phyloP scores from a whole-genome alignment of 2,113 vertebrate species.

The Sinocyclocheilus anshuiensis region DNA sequence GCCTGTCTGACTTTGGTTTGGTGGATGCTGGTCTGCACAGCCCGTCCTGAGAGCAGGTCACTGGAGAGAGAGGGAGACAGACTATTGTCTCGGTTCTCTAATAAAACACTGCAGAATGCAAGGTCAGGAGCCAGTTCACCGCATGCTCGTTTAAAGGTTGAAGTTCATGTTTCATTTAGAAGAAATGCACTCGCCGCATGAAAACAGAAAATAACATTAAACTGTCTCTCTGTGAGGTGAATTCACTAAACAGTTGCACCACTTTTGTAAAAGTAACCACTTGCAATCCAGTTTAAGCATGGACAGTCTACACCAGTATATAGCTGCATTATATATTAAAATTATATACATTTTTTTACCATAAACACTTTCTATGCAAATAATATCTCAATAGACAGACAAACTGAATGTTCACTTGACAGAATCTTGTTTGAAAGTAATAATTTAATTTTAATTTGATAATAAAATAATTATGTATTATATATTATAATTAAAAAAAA shows the following conservation, averaged over 20 bases:
- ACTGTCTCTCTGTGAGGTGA: neutral
- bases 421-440: too few relatives aligned
- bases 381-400: too few relatives aligned
- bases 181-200: neutral
- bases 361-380: too few relatives aligned
- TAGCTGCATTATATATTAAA: too few relatives aligned
- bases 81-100: constrained; percentile 31
- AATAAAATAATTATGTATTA: too few relatives aligned
- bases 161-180: constrained; percentile 44
- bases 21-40: constrained; percentile 19
- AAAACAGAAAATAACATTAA: constrained; percentile 20
- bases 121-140: constrained; percentile 25
- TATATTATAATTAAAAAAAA: too few relatives aligned
- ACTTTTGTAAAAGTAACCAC: neutral
- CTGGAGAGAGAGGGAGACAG: constrained; percentile 22
- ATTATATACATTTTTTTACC: too few relatives aligned
- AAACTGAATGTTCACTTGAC: too few relatives aligned
- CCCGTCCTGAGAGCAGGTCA: constrained; percentile 40
- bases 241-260: constrained; percentile 2
- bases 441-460: too few relatives aligned
- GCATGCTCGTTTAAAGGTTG: constrained; percentile 29
- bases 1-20: constrained; percentile 44
- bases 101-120: constrained; percentile 39
- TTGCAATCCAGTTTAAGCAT: neutral
- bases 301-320: neutral